Evolutionary conservation across 2,888 invertebrate species (phyloP), one percentile per base, ranked within the genome.

Genomic region (Malachius bipustulatus): DNA sequence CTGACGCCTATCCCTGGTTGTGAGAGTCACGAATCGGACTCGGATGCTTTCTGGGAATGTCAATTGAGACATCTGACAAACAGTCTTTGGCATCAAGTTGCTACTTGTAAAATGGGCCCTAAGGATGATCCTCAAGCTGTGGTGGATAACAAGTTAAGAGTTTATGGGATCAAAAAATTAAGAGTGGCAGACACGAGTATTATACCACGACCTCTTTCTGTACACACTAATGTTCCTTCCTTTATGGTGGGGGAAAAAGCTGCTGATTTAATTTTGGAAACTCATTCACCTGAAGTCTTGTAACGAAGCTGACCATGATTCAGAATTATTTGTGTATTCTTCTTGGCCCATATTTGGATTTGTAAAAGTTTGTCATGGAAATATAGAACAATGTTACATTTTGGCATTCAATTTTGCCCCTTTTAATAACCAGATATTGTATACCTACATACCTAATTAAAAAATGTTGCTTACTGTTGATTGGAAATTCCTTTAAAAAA

Each of bases 161-260:
- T 71, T 0, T 53, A 68, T 40, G 70, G 70, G 0, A 49, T 71
- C 9, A 45, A 57, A 2, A 50, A 58, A 2, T 52, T 71, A 9
- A 54, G 71, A 16, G 69, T 71, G 0, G 60, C 61, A 2, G 70
- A 71, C 41, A 67, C 64, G 2, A 68, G 69, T 28, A 53, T 71
- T 3, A 68, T 71, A 55, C 71, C 70, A 0, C 45, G 51, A 4
- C 60, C 69, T 28, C 59, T 65, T 1, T 58, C 60, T 0, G 69
- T 67, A 1, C 68, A 70, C 43, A 58, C 64, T 0, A 67, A 66
- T 27, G 67, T 66, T 1, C 64, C 62, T 0, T 60, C 64, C 33
- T 63, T 57, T 35, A 69, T 69, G 69, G 63, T 70, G 4, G 70
- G 64, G 2, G 70, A 71, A 45, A 69, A 67, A 44, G 66, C 62